phyloP scores from a whole-genome alignment of 2,113 vertebrate genomes.

The Ahaetulla prasina region DNA sequence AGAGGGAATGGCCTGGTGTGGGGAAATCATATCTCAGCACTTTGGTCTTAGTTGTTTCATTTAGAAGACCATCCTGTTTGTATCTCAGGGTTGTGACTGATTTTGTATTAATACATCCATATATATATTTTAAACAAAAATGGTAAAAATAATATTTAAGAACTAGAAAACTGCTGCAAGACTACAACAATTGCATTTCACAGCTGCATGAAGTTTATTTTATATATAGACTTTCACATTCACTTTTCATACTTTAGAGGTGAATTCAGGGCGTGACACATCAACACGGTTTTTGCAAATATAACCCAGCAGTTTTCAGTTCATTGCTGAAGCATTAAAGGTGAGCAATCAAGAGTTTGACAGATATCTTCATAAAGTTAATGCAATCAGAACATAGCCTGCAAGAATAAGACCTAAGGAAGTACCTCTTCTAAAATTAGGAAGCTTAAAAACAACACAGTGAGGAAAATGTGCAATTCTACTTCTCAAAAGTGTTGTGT shows the following conservation, averaged over 20 bases:
- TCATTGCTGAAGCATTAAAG: background rate
- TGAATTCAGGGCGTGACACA: slow-evolving; percentile 20
- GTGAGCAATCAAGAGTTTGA: background rate
- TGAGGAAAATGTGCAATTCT: background rate
- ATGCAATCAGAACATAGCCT: slow-evolving; percentile 26
- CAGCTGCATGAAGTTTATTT: background rate
- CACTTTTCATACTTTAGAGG: background rate
- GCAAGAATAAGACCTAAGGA: background rate
- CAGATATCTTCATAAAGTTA: slow-evolving; percentile 6
- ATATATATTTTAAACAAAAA: background rate
- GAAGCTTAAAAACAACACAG: slow-evolving; percentile 13
- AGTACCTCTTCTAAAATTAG: background rate
- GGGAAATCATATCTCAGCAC: background rate
- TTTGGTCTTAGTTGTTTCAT: background rate
- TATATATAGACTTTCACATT: background rate
- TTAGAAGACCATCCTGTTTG: background rate
- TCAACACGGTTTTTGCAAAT: slow-evolving; percentile 41
- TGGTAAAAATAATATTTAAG: background rate
- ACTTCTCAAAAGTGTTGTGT: background rate
- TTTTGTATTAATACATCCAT: background rate
- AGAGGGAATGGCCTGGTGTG: background rate
- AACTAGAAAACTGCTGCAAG: background rate
- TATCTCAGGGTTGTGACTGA: background rate
- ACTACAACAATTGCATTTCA: background rate
- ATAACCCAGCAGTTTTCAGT: background rate